Percentiles rank a stretch among this genome's conserved stretches.
phyloP scores from a whole-genome alignment of 2,797 vertebrate genomes.

The Euphonia xanthogaster region DNA sequence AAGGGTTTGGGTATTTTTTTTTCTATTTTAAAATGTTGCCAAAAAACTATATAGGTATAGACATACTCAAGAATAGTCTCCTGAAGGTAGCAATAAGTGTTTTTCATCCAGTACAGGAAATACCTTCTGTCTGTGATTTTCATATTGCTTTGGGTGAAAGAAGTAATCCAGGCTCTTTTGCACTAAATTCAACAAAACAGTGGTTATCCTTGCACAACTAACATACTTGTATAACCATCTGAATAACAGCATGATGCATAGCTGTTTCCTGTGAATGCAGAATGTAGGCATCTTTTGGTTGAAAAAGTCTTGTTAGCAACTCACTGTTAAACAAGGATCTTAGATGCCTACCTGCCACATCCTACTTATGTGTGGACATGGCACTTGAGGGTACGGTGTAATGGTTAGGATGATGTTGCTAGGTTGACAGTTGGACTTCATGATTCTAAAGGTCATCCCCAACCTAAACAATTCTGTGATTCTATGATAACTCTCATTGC shows the following conservation, averaged over 20 bases:
- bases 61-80: not conserved
- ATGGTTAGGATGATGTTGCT: not conserved
- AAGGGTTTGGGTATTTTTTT: not conserved
- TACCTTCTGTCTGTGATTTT: not conserved
- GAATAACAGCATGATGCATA: not conserved
- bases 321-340: not conserved
- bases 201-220: not conserved
- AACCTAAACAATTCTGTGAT: not conserved
- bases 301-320: not conserved
- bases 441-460: not conserved
- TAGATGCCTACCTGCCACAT: not conserved
- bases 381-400: not conserved
- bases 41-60: not conserved
- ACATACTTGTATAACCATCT: not conserved
- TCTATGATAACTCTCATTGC: not conserved
- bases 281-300: not conserved
- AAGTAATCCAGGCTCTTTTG: not conserved
- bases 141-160: not conserved
- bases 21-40: not conserved
- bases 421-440: not conserved
- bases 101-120: conserved; percentile 14
- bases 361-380: not conserved
- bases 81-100: not conserved
- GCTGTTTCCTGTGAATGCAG: not conserved
- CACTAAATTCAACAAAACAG: not conserved